Percentiles rank a stretch among this genome's conserved stretches.
These are phyloP conservation scores for Trochalopteron elliotii DNA, from an alignment of 2,113 vertebrate species.

Conservation along the genomic window DNA sequence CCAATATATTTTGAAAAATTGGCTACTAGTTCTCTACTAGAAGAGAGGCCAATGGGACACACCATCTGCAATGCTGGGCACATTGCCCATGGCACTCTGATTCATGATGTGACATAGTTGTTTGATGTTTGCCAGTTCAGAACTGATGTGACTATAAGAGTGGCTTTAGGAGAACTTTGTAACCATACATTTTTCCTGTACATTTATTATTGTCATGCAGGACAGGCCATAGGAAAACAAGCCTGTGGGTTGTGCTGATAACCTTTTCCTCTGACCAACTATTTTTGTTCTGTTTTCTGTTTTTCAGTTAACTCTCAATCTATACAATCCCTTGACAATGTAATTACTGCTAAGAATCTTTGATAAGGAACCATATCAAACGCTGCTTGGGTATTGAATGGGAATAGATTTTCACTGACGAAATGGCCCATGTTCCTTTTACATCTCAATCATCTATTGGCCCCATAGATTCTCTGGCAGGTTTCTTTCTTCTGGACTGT, in stretches of 20 bases:
- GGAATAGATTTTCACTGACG: neutral
- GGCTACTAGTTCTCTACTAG: neutral
- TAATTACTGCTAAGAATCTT: neutral
- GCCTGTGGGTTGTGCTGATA: accelerated
- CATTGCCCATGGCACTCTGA: neutral
- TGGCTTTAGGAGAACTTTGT: neutral
- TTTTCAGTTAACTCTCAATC: neutral
- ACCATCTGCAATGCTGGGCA: neutral
- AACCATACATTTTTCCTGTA: neutral
- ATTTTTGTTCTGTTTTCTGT: neutral
- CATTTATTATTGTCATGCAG: neutral
- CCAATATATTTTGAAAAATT: neutral
- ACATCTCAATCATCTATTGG: neutral
- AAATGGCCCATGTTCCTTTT: neutral
- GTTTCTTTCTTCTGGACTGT: neutral
- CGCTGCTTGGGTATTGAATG: neutral
- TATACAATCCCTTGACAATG: neutral
- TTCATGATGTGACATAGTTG: neutral
- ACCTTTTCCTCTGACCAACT: neutral
- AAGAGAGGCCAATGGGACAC: neutral
- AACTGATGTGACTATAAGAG: neutral
- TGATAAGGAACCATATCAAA: neutral
- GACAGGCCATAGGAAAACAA: neutral
- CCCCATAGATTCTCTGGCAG: neutral
- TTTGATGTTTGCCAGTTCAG: neutral